Base-by-base conservation (phyloP, 2,797 vertebrate genomes). In the Pygocentrus nattereri region DNA sequence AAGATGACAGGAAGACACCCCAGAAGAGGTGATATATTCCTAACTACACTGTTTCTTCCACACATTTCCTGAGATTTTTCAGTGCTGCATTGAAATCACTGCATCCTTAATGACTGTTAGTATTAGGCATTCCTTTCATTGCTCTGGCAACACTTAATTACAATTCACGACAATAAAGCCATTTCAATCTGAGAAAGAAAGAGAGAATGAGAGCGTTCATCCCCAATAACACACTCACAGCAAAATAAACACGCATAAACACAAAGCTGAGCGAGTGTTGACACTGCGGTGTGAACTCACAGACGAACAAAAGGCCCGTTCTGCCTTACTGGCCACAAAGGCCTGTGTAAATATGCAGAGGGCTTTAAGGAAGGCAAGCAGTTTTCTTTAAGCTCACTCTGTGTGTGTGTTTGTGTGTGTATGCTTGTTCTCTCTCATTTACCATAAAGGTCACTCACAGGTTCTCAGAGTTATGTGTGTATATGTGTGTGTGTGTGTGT, bases 321-420 rank as follows among this genome's bases (percentile, higher is more conserved):
- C 78, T 69, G 71, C 62, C 73, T 74, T 50, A 78, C 75, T 77
- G 49, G 31, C 54, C 79, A 76, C 23, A 67, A 71, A 85, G 78
- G 69, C 73, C 85, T 78, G 71, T 59, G 64, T 67, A 86, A 86
- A 88, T 81, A 87, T 81, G 74, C 77, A 82, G 56, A 80, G 77
- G 79, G 82, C 56, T 86, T 81, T 79, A 54, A 72, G 44, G 65
- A 79, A 80, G 76, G 58, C 31, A 54, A 79, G 69, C 4, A 54
- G 44, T 18, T 71, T 71, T 75, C 68, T 74, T 82, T 67, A 59
- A 73, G 65, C 47, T 52, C 25, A 30, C n/a, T 12, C 0, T 27
- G n/a, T 52, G 15, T 4, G 6, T 18, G 68, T 38, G 56, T 8
- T 13, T 49, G 16, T 16, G 59, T 56, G 80, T 25, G 21, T 21